Evolutionary conservation across 2,797 vertebrate species (phyloP).

Genomic region (Scolopax rusticola): DNA sequence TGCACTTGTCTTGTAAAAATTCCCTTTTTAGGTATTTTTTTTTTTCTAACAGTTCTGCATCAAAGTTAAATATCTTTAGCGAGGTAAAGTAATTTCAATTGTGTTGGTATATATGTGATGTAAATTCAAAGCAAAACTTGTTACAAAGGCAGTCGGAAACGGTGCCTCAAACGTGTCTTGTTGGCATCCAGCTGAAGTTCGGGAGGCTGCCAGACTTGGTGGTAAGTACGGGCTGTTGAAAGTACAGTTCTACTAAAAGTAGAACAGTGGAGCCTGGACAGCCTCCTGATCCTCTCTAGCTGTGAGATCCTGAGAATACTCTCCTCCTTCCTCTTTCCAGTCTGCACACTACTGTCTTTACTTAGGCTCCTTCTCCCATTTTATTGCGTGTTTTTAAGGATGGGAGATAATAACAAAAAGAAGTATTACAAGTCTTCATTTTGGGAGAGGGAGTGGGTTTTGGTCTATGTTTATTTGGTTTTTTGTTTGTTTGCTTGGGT

Average conservation of each 20-base stretch:
- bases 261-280: neutral
- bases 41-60: neutral
- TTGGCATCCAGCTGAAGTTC: neutral
- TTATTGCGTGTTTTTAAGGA: neutral
- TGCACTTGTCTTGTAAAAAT: neutral
- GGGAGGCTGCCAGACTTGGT: neutral
- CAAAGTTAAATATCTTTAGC: neutral
- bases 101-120: neutral
- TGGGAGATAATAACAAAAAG: neutral
- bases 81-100: neutral
- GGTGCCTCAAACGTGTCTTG: neutral
- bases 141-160: neutral
- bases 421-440: neutral
- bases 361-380: accelerated
- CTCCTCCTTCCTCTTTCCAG: neutral
- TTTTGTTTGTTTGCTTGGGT: neutral
- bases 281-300: neutral
- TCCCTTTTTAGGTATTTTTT: neutral
- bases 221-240: neutral
- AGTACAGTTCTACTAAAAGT: neutral
- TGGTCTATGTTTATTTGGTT: neutral
- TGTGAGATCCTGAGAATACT: neutral
- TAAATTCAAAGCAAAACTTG: neutral
- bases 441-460: neutral
- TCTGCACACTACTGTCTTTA: neutral